Percentiles rank a stretch among this genome's conserved stretches.
Conservation (phyloP, 1,140 invertebrate genomes). For the Heliconius eleuchia region DNA sequence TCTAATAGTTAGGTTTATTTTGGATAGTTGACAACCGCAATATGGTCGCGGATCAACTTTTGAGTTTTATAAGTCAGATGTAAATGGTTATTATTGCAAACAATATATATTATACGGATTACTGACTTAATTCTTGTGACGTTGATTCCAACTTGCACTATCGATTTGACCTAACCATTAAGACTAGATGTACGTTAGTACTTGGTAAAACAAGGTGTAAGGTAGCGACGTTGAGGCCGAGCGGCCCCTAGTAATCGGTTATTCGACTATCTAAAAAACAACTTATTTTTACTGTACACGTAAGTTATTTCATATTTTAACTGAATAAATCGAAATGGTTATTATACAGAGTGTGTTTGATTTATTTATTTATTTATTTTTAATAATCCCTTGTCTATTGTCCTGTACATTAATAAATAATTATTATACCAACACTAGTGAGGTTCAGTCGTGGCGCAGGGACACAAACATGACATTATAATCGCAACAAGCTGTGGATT, state of each 20-base stretch:
- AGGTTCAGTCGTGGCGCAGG: too few relatives aligned
- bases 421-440: too few relatives aligned
- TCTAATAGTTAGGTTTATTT: not conserved
- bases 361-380: slow-evolving; percentile 31
- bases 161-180: not conserved
- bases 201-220: slow-evolving; percentile 28
- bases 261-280: slow-evolving; percentile 73
- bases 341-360: slow-evolving; percentile 67
- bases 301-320: slow-evolving; percentile 82
- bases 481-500: not conserved
- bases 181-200: slow-evolving; percentile 5
- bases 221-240: slow-evolving; percentile 54
- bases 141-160: not conserved
- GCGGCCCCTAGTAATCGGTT: slow-evolving; percentile 65
- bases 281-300: slow-evolving; percentile 80
- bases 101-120: not conserved
- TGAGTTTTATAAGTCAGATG: not conserved
- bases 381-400: not conserved
- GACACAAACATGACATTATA: too few relatives aligned
- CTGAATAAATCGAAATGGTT: slow-evolving; percentile 81
- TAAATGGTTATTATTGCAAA: not conserved
- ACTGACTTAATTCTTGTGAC: not conserved
- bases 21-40: not conserved
- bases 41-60: not conserved
- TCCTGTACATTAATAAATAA: not conserved